These are phyloP conservation scores for Lithosia quadra DNA, from an alignment of 2,888 invertebrate genomes.

Conservation along the genomic window DNA sequence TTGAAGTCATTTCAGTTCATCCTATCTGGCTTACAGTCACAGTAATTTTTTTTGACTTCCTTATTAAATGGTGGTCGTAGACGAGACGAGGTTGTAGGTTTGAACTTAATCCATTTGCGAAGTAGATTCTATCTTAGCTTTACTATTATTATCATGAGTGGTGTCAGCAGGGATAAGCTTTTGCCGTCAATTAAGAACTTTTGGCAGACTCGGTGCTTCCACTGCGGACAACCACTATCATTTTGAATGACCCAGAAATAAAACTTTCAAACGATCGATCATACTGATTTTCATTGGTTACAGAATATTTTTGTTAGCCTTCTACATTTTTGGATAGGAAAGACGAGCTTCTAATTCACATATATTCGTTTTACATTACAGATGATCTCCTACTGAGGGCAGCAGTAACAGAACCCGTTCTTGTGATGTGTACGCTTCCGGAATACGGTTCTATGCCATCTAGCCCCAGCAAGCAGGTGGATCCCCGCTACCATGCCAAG, in stretches of 20 bases:
- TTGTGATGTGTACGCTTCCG: conserved; percentile 89
- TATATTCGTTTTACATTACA: conserved; percentile 55
- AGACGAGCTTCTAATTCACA: background rate
- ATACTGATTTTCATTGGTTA: too few species aligned
- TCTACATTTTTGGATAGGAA: background rate
- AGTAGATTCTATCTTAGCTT: too few species aligned
- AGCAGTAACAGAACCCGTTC: conserved; percentile 88
- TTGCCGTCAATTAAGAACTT: too few species aligned
- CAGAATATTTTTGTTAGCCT: background rate
- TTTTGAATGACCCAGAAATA: background rate
- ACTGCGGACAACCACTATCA: too few species aligned
- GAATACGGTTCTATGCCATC: conserved; percentile 81
- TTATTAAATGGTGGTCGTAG: too few species aligned
- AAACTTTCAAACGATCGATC: background rate
- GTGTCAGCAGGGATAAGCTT: too few species aligned
- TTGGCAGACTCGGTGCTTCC: too few species aligned
- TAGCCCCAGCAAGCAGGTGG: conserved; percentile 84
- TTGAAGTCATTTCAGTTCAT: background rate
- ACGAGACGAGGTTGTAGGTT: too few species aligned
- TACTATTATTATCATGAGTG: too few species aligned
- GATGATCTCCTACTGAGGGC: conserved; percentile 88
- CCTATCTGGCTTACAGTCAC: background rate
- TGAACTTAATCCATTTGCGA: too few species aligned
- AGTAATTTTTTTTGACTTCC: too few species aligned
- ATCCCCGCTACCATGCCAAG: conserved; percentile 85